Base-by-base conservation (phyloP, 2,113 vertebrate species). In the Stegastes partitus region DNA sequence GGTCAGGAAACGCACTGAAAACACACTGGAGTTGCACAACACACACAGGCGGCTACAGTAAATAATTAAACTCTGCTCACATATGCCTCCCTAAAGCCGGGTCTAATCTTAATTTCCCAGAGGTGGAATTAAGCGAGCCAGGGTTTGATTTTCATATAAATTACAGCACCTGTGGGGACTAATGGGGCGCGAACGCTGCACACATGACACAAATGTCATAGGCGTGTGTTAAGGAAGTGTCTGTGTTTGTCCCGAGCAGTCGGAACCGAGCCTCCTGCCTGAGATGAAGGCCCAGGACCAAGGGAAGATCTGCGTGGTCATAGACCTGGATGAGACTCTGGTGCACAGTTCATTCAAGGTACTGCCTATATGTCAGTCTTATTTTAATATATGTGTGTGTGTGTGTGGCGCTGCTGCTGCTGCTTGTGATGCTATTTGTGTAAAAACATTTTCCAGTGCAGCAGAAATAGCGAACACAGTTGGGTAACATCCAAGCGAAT, bases 331-430 rank as follows among this genome's bases (percentile, higher is more conserved):
- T 12, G 97, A 98, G 90, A 98, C 97, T 0, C 91, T 98, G 77
- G 97, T 98, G 84, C 97, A 98, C 91, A 98, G 97, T 73, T 97
- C 97, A 31, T 98, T 98, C 92, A 98, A 97, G 97, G 97, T 98
- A 92, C 75, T 7, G 8, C 10, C 31, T 34, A 1, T 34, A 34
- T 34, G 19, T 15, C 39, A 42, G 14, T 49, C 39, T 42, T 10
- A 12, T 42, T 42, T 42, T 12, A 42, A 42, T 31, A 42, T 10
- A 34, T 34, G 34, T n/a, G n/a, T n/a, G n/a, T n/a, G n/a, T n/a
- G n/a, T n/a, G n/a, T n/a, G n/a, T n/a, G n/a, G n/a, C n/a, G n/a
- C n/a, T n/a, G n/a, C n/a, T n/a, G 28, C 28, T 31, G 28, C 28
- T 9, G 31, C 0, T 9, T 34, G 7, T 34, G 31, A 34, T 34